phyloP scores from a whole-genome alignment of 2,888 invertebrate genomes.

The Rotaria magnacalcarata region DNA sequence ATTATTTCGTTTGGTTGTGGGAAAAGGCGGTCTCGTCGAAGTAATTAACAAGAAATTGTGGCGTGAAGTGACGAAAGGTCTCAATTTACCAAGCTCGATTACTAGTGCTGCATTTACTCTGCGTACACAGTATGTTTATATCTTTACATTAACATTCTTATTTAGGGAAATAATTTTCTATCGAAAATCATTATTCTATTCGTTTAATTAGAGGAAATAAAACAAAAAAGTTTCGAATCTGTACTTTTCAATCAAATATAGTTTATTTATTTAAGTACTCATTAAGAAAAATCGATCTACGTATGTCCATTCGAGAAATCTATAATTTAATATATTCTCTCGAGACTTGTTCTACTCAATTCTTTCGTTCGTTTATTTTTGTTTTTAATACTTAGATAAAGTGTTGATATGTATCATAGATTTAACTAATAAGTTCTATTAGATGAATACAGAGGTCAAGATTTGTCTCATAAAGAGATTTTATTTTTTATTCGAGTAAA shows the following conservation, averaged over 20 bases:
- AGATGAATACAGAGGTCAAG: background rate
- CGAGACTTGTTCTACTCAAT: too few species aligned
- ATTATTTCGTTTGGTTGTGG: slow-evolving; percentile 91
- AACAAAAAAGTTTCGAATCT: too few species aligned
- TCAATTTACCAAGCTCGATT: slow-evolving; percentile 92
- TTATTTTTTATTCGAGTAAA: slow-evolving; percentile 18
- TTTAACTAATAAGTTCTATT: background rate
- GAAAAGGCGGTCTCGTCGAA: slow-evolving; percentile 93
- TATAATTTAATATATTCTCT: too few species aligned
- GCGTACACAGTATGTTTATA: slow-evolving; percentile 77
- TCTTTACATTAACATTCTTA: slow-evolving; percentile 55
- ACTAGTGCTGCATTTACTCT: slow-evolving; percentile 98
- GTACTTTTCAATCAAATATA: too few species aligned
- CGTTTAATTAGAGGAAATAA: too few species aligned
- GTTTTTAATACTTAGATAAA: background rate
- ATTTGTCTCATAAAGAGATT: background rate
- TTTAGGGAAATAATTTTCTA: background rate
- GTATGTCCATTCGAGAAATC: too few species aligned
- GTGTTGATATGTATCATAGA: background rate
- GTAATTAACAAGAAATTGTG: slow-evolving; percentile 99
- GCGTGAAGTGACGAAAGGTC: slow-evolving; percentile 99
- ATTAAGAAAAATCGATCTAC: too few species aligned
- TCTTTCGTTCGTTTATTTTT: background rate
- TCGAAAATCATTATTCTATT: too few species aligned
- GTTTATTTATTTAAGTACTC: too few species aligned